These are phyloP conservation scores for Brachynemurus nebulosus DNA, from an alignment of 2,888 invertebrate species.

Conservation along the genomic window DNA sequence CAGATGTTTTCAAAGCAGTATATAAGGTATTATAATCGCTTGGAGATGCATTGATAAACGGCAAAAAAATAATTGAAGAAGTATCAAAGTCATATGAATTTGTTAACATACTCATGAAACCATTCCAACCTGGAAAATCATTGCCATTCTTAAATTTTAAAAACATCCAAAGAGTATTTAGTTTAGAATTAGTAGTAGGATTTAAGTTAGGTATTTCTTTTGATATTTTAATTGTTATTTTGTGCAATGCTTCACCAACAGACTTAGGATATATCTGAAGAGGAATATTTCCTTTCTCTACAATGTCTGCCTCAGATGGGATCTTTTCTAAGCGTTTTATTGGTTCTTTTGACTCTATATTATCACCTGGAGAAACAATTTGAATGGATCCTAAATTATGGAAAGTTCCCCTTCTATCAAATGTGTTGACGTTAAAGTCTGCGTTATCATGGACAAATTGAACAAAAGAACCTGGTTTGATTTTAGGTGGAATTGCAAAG, in stretches of 20 bases:
- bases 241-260: too few species aligned
- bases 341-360: not conserved
- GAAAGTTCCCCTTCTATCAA: conserved; percentile 11
- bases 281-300: too few species aligned
- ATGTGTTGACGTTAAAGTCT: conserved; percentile 9
- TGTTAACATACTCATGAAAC: conserved; percentile 14
- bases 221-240: too few species aligned
- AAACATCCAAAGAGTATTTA: conserved; percentile 15
- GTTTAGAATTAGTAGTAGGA: conserved; percentile 9
- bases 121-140: conserved; percentile 14
- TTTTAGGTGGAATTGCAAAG: not conserved
- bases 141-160: conserved; percentile 13
- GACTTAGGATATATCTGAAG: too few species aligned
- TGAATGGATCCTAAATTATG: conserved; percentile 9
- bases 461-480: conserved; percentile 7
- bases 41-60: conserved; percentile 12
- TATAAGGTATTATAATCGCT: conserved; percentile 11
- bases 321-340: conserved; percentile 12
- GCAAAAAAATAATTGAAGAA: conserved; percentile 11
- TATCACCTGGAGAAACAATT: not conserved
- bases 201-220: too few species aligned
- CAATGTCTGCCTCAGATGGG: conserved; percentile 10
- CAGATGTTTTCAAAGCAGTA: conserved; percentile 8
- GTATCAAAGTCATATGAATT: conserved; percentile 12
- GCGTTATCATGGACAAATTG: conserved; percentile 7